These are phyloP conservation scores for Pseudolaguvia tuberculata DNA, from an alignment of 2,113 vertebrate species.

Conservation along the genomic window DNA sequence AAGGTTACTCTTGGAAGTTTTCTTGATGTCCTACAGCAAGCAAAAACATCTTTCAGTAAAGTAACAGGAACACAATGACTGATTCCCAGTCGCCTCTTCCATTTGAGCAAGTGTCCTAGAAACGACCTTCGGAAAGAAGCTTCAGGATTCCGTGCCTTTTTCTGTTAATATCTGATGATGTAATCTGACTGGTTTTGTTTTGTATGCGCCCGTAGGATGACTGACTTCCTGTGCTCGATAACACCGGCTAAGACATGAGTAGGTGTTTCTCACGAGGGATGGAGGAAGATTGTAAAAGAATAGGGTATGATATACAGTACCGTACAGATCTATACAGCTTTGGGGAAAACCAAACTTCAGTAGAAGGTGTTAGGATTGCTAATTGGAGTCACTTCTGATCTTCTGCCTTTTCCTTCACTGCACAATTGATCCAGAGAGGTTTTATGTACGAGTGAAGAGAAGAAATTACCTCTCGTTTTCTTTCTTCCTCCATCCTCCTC, in stretches of 20 bases:
- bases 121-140: slow-evolving; percentile 62
- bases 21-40: slow-evolving; percentile 6
- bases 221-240: slow-evolving; percentile 14
- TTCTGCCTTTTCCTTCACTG: slow-evolving; percentile 40
- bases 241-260: slow-evolving; percentile 7
- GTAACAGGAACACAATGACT: slow-evolving; percentile 15
- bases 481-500: slow-evolving; percentile 48
- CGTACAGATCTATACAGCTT: slow-evolving; percentile 12
- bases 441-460: slow-evolving; percentile 56
- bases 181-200: slow-evolving; percentile 63
- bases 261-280: slow-evolving; percentile 15
- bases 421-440: slow-evolving; percentile 51
- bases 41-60: slow-evolving; percentile 4
- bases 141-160: slow-evolving; percentile 45
- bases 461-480: slow-evolving; percentile 57
- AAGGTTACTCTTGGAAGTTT: not conserved
- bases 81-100: slow-evolving; percentile 19
- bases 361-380: slow-evolving; percentile 63
- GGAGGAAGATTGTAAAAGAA: slow-evolving; percentile 16
- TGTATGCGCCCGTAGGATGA: slow-evolving; percentile 18
- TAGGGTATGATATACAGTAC: slow-evolving; percentile 4
- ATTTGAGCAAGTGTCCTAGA: slow-evolving; percentile 58
- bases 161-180: slow-evolving; percentile 57
- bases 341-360: slow-evolving; percentile 55
- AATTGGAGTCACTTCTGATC: slow-evolving; percentile 57